Base-by-base conservation (phyloP, 2,888 invertebrate species). In the Drosophila cracens region DNA sequence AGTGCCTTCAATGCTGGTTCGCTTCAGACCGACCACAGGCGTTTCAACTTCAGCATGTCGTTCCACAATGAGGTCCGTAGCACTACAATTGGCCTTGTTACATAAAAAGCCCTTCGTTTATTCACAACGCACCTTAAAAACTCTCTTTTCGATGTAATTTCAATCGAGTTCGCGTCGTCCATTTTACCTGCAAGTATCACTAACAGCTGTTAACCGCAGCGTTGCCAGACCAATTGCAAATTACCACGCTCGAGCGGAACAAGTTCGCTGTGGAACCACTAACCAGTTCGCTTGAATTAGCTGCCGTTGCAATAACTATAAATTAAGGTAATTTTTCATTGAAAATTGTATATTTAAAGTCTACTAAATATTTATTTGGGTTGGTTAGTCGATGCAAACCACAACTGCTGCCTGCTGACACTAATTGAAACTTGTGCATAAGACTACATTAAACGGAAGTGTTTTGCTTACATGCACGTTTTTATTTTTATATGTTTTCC, bases 21-120 rank as follows among this genome's bases (percentile, higher is more conserved):
- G 90, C 51, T 92, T 92, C 0, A 89, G 73, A 0, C 92, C 92
- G 8, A 64, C 60, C 46, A 78, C 67, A 13, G 78, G 21, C 0
- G 78, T 27, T n/a, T 85, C 70, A 11, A 82, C 61, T 40, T 89
- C 84, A 10, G 70, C 63, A 70, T 89, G 89, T 2, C 92, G 87
- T 52, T 77, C 75, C 0, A 63, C 63, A 6, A 87, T 82, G 1
- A 92, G 72, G 29, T 91, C 87, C 25, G 69, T 25, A 21, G 90
- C 76, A 63, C 92, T 92, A 29, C 5, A 72, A 67, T 34, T 25
- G 29, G 13, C 7, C 2, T 1, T 36, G 27, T 58, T 36, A 43
- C n/a, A 1, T 16, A 10, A 21, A 11, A 16, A 11, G 6, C 2
- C 6, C 4, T 31, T 31, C 3, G 16, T 31, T 43, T 2, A 63